Evolutionary conservation across 2,888 invertebrate genomes (phyloP), one percentile per base, ranked within the genome.

Genomic region (Platycheirus albimanus): DNA sequence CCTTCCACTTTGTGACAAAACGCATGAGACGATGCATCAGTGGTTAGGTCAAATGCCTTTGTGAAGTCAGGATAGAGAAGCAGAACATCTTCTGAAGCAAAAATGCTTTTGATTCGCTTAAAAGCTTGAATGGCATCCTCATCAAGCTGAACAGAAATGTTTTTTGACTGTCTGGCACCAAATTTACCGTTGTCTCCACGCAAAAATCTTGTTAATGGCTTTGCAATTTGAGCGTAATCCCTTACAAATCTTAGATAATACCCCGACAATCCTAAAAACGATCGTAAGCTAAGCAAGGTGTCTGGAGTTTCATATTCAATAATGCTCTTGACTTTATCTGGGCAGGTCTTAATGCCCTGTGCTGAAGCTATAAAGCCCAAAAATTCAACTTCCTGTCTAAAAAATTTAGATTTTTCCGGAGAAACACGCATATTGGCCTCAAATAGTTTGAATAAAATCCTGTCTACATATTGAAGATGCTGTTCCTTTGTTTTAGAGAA

Each of bases 1-100:
- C 8, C 72, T 49, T 20, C 84, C 76, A 24, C 69, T 69, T 63
- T 85, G 76, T 0, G 74, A 76, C 24, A 79, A 66, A 56, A 84
- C 2, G 69, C 64, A 15, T 41, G 30, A n/a, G 75, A 64, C 3
- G 71, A 81, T 5, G 81, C 76, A 19, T 81, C 81, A 3, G 75
- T 81, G 8, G 75, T 81, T 20, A 77, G 20, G 36, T 83, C 67
- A 15, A 77, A 74, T 4, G 77, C 45, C 19, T 77, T 72, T 3
- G 36, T 41, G 41, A 30, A 83, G 33, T 83, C 58, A 4, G 74
- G 75, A 38, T 75, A 70, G 13, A 58, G n/a, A n/a, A n/a, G n/a
- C n/a, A n/a, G n/a, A n/a, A n/a, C n/a, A n/a, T n/a, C 51, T 33
- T 72, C 71, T n/a, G 72, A 69, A n/a, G n/a, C n/a, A n/a, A n/a